A percentile compares a stretch with the other conserved stretches of the same genome.
Conservation (phyloP, 30 jellyfish, hydroid and myxozoan species). For the Phacellophora camtschatica region DNA sequence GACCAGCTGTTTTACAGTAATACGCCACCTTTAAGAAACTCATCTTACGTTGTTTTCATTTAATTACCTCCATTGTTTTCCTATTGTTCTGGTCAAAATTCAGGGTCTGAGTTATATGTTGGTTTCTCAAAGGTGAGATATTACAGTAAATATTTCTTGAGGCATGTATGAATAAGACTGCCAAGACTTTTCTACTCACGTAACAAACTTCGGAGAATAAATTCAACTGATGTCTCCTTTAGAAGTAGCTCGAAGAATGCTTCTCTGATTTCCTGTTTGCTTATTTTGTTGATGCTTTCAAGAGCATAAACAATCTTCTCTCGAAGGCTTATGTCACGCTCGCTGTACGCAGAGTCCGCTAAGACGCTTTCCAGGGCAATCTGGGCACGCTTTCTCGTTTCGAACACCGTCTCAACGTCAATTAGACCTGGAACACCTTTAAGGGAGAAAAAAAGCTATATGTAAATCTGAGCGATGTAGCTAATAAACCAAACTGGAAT, state of each 20-base stretch:
- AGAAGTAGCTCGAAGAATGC: conserved; percentile 87
- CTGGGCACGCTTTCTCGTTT: conserved; percentile 88
- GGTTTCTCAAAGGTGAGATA: no score
- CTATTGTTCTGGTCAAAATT: no score
- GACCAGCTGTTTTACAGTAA: no score
- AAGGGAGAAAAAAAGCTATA: not conserved
- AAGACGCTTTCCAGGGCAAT: conserved; percentile 70
- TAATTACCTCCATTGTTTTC: no score
- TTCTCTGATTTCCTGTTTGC: conserved; percentile 84
- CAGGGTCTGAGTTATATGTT: no score
- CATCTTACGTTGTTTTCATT: no score
- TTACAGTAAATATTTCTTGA: no score
- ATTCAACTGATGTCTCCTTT: conserved; percentile 91
- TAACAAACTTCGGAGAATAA: conserved; percentile 62
- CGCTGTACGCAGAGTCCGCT: conserved; percentile 63
- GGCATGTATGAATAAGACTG: no score
- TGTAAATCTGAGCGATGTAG: no score
- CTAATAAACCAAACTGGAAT: no score
- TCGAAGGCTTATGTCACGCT: conserved; percentile 61
- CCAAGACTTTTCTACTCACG: no score
- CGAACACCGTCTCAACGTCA: conserved; percentile 60
- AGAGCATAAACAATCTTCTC: conserved; percentile 75
- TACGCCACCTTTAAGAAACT: no score
- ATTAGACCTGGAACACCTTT: conserved; percentile 87
- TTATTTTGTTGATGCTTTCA: conserved; percentile 86